These are phyloP conservation scores for Drosophila lowei DNA, from an alignment of 1,140 invertebrate species.

Conservation along the genomic window DNA sequence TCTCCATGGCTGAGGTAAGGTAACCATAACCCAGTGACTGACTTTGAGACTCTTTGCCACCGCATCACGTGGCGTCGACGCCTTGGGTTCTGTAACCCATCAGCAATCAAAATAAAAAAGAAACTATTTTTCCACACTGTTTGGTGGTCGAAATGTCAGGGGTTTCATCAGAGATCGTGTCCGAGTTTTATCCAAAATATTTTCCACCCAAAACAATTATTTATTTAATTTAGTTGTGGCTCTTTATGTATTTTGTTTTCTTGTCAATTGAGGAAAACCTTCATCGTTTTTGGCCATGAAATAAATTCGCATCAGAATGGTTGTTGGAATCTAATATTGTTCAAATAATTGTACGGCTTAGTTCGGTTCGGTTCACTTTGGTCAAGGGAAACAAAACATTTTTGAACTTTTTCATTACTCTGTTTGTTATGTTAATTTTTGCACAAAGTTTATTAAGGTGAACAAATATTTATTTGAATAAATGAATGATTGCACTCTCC, in stretches of 20 bases:
- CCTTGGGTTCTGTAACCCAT: conserved; percentile 62
- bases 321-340: conserved; percentile 19
- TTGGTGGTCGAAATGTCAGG: conserved; percentile 52
- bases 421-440: conserved; percentile 26
- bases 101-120: conserved; percentile 13
- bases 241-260: conserved; percentile 21
- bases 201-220: conserved; percentile 44
- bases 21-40: conserved; percentile 72
- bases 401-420: conserved; percentile 1
- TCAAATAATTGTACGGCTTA: conserved; percentile 38
- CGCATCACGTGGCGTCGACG: conserved; percentile 45
- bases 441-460: conserved; percentile 23
- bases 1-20: too few species aligned
- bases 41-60: conserved; percentile 47
- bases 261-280: conserved; percentile 42
- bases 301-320: conserved; percentile 33
- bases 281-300: conserved; percentile 33
- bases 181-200: conserved; percentile 63
- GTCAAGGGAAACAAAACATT: conserved; percentile 26
- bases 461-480: conserved; percentile 15
- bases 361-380: conserved; percentile 37
- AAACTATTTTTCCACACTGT: conserved; percentile 53
- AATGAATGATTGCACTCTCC: conserved; percentile 18
- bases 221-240: conserved; percentile 30
- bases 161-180: conserved; percentile 13